These are phyloP conservation scores for Artibeus lituratus DNA, from an alignment of 2,797 vertebrate genomes.

Conservation along the genomic window DNA sequence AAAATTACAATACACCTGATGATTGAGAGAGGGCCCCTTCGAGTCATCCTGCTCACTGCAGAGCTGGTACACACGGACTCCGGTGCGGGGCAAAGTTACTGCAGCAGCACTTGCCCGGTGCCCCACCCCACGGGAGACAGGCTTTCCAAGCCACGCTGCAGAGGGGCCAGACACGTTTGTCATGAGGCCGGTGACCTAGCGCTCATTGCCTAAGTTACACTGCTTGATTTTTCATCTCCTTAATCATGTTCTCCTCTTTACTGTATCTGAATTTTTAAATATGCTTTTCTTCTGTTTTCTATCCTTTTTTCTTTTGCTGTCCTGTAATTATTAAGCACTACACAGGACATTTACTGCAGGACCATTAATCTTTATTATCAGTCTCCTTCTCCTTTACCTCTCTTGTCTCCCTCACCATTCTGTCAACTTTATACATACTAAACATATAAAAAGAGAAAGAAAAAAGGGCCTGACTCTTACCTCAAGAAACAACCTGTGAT, in stretches of 20 bases:
- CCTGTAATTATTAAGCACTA: conserved; percentile 55
- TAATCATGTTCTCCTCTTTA: conserved; percentile 74
- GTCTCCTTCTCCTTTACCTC: conserved; percentile 37
- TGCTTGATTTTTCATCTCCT: conserved; percentile 73
- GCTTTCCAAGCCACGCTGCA: conserved; percentile 63
- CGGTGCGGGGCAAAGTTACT: conserved; percentile 27
- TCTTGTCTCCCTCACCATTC: conserved; percentile 32
- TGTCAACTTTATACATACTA: conserved; percentile 49
- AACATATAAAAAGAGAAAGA: not conserved
- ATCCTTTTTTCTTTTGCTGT: conserved; percentile 55
- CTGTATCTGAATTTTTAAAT: conserved; percentile 14
- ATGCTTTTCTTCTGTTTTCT: conserved; percentile 42
- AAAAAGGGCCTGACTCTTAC: not conserved
- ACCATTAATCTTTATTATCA: conserved; percentile 65
- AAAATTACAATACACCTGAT: conserved; percentile 40
- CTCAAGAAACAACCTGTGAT: conserved; percentile 21
- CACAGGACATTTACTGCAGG: conserved; percentile 44
- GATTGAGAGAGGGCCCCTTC: not conserved
- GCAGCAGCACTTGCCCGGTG: conserved; percentile 53
- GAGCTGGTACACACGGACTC: conserved; percentile 1
- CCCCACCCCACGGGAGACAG: conserved; percentile 50
- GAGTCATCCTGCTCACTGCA: not conserved
- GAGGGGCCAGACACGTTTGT: conserved; percentile 69
- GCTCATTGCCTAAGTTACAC: conserved; percentile 71
- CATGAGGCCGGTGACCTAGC: conserved; percentile 72